Percentiles rank a stretch among this genome's conserved stretches.
These are phyloP conservation scores for Dendrocincla fuliginosa DNA, from an alignment of 2,797 vertebrate genomes.

Conservation along the genomic window DNA sequence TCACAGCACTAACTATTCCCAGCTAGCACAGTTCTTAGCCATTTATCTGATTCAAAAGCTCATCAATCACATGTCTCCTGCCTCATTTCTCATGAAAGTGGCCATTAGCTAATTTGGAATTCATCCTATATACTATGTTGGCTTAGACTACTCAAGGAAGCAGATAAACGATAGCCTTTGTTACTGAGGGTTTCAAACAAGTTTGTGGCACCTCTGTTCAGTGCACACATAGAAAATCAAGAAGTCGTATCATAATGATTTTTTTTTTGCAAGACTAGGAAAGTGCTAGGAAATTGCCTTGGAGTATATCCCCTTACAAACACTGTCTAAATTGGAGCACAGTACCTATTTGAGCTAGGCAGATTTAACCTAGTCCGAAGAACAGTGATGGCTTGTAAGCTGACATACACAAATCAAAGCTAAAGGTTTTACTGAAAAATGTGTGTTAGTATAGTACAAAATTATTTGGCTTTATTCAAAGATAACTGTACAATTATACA, in stretches of 20 bases:
- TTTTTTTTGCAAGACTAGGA: neutral
- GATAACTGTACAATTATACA: neutral
- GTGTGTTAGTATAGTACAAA: neutral
- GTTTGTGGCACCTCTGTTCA: neutral
- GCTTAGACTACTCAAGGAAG: neutral
- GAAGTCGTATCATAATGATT: neutral
- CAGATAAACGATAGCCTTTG: neutral
- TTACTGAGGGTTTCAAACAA: neutral
- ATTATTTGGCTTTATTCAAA: conserved; percentile 5
- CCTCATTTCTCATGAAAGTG: neutral
- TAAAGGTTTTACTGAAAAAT: neutral
- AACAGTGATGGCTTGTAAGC: neutral
- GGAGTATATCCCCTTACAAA: neutral
- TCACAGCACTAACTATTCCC: neutral
- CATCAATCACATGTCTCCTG: neutral
- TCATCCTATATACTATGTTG: neutral
- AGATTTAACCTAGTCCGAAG: neutral
- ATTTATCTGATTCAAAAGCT: neutral
- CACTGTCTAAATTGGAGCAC: neutral
- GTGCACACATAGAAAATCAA: neutral
- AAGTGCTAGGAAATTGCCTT: neutral
- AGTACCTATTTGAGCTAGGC: neutral
- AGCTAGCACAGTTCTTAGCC: neutral
- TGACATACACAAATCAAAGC: neutral
- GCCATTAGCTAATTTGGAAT: neutral